Evolutionary conservation across 2,797 vertebrate species (phyloP).

Genomic region (Sebastes vulpes): DNA sequence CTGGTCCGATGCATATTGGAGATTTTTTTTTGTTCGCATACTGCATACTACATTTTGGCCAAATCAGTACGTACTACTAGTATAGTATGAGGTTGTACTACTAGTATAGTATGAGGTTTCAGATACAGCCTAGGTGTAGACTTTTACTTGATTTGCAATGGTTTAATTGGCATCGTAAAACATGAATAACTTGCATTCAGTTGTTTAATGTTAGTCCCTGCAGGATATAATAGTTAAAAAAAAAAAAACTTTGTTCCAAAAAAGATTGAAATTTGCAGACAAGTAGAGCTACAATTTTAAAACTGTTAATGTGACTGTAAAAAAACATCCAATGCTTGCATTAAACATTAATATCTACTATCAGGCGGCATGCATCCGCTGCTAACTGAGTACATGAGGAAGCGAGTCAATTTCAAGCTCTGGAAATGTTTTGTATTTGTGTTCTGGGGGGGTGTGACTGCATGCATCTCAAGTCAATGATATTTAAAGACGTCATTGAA

Average conservation of each 20-base stretch:
- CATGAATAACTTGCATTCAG: not conserved
- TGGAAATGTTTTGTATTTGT: constrained; percentile 14
- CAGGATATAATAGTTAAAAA: not conserved
- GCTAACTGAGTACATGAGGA: not conserved
- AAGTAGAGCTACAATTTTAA: not conserved
- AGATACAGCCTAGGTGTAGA: too few relatives aligned
- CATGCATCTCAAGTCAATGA: not conserved
- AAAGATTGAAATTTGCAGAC: not conserved
- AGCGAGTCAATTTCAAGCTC: not conserved
- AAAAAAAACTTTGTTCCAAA: not conserved
- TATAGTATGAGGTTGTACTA: too few relatives aligned
- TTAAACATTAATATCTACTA: not conserved
- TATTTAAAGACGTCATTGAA: constrained; percentile 35
- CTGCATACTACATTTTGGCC: too few relatives aligned
- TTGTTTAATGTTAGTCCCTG: not conserved
- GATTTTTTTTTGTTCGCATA: too few relatives aligned
- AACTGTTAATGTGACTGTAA: not conserved
- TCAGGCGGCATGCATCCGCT: not conserved
- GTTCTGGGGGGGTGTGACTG: not conserved
- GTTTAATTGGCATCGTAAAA: not conserved
- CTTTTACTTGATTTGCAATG: not conserved
- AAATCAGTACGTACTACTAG: too few relatives aligned
- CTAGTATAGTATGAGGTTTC: too few relatives aligned
- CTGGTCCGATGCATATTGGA: too few relatives aligned
- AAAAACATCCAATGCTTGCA: not conserved